These are phyloP conservation scores for Colius striatus DNA, from an alignment of 2,113 vertebrate genomes.

Conservation along the genomic window DNA sequence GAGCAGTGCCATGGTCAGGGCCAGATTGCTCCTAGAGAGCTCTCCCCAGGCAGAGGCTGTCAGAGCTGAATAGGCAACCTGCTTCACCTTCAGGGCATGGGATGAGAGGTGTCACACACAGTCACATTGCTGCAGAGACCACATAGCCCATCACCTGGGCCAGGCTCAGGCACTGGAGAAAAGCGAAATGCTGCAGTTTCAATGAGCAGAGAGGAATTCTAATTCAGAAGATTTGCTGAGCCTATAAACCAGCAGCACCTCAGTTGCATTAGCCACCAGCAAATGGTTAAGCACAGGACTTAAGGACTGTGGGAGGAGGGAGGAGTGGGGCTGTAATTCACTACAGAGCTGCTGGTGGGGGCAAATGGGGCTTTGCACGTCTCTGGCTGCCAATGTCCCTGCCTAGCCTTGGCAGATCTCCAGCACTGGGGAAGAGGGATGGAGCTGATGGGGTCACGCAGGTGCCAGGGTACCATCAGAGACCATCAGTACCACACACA, in stretches of 20 bases:
- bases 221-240: not conserved
- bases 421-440: not conserved
- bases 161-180: not conserved
- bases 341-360: not conserved
- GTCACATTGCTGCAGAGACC: not conserved
- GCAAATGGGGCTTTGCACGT: fast-evolving
- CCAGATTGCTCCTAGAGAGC: not conserved
- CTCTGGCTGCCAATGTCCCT: not conserved
- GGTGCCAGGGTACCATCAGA: not conserved
- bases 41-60: not conserved
- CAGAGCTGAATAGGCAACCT: not conserved
- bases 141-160: not conserved
- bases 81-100: fast-evolving
- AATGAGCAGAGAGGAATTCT: not conserved
- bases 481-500: fast-evolving
- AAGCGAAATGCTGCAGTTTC: not conserved
- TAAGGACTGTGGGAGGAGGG: not conserved
- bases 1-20: not conserved
- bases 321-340: not conserved
- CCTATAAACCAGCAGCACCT: not conserved
- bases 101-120: fast-evolving
- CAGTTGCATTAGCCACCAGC: not conserved
- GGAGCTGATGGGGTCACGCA: not conserved
- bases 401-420: fast-evolving
- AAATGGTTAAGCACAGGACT: not conserved